Evolutionary conservation across 2,113 vertebrate genomes (phyloP).

Genomic region (Dromiciops gliroides): DNA sequence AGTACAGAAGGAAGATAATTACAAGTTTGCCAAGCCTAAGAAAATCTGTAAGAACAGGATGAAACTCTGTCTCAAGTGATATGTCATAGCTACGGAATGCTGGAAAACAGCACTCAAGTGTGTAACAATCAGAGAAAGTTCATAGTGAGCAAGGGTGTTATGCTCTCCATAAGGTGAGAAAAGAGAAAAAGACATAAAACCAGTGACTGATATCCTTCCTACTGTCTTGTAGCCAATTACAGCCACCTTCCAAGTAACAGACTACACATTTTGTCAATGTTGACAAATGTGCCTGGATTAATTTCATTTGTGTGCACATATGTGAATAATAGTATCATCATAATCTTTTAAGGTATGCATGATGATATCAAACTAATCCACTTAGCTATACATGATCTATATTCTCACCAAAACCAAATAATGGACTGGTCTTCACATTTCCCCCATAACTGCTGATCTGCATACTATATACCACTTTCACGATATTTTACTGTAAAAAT

Average conservation of each 20-base stretch:
- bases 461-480: not conserved
- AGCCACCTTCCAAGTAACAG: not conserved
- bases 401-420: slow-evolving; percentile 15
- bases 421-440: slow-evolving; percentile 18
- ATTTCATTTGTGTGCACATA: not conserved
- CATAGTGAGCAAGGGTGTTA: slow-evolving; percentile 10
- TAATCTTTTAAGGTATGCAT: not conserved
- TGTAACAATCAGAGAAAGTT: not conserved
- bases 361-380: not conserved
- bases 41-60: slow-evolving; percentile 11
- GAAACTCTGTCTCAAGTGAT: slow-evolving; percentile 16
- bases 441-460: slow-evolving; percentile 12
- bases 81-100: not conserved
- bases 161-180: slow-evolving; percentile 1
- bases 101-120: not conserved
- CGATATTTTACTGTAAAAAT: not conserved
- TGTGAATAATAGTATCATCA: not conserved
- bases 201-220: not conserved
- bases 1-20: slow-evolving; percentile 1
- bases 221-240: not conserved
- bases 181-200: not conserved
- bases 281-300: not conserved
- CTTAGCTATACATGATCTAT: not conserved
- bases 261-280: not conserved
- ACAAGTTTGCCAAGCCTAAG: not conserved